phyloP scores from a whole-genome alignment of 2,797 vertebrate species.

The Hydrolagus colliei region DNA sequence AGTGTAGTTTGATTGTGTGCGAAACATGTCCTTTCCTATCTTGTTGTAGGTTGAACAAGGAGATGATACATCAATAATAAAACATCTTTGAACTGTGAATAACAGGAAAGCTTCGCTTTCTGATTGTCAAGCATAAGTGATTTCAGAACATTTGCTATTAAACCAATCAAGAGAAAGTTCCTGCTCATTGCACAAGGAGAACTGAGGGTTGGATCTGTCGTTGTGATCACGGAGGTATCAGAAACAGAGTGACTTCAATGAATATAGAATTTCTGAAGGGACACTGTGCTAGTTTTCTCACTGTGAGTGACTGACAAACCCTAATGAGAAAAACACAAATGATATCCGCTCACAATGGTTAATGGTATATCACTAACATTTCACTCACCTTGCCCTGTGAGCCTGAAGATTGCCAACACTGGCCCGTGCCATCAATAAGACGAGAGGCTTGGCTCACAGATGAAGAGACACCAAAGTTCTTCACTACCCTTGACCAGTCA shows the following conservation, averaged over 20 bases:
- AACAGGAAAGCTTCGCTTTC: not conserved
- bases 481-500: conserved; percentile 92
- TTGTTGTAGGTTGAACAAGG: too few relatives aligned
- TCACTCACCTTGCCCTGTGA: conserved; percentile 87
- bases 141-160: not conserved
- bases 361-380: not conserved
- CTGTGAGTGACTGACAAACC: not conserved
- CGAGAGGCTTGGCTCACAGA: conserved; percentile 87
- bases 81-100: not conserved
- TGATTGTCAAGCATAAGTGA: not conserved
- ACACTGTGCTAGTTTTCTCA: not conserved
- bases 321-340: not conserved
- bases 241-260: not conserved
- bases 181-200: not conserved
- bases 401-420: conserved; percentile 96
- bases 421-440: conserved; percentile 85
- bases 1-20: too few relatives aligned
- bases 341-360: not conserved
- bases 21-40: too few relatives aligned
- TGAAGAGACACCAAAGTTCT: conserved; percentile 84
- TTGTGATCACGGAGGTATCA: not conserved
- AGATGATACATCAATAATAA: not conserved
- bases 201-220: not conserved
- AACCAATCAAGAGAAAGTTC: not conserved
- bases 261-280: not conserved